These are phyloP conservation scores for Anniella stebbinsi DNA, from an alignment of 2,797 vertebrate species.

Conservation along the genomic window DNA sequence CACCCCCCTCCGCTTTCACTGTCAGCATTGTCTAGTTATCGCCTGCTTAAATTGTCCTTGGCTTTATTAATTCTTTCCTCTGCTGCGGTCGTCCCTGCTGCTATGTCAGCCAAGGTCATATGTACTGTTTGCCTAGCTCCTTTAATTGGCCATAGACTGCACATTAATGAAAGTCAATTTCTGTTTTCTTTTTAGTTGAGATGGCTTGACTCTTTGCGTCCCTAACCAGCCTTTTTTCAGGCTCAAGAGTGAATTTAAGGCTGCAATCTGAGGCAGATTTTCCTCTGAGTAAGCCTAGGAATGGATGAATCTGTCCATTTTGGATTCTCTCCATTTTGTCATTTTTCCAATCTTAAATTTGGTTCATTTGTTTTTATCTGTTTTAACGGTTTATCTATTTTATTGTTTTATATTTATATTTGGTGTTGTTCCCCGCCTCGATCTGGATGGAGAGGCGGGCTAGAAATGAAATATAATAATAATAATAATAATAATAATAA, in stretches of 20 bases:
- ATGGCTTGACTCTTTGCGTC: constrained; percentile 1
- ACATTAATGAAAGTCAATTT: constrained; percentile 10
- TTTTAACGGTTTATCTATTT: too few species aligned
- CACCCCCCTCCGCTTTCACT: constrained; percentile 18
- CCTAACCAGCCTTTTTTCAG: constrained; percentile 16
- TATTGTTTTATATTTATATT: too few species aligned
- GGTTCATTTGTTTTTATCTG: too few species aligned
- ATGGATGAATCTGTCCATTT: neutral
- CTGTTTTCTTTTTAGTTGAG: constrained; percentile 33
- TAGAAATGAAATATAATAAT: too few species aligned
- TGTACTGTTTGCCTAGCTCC: constrained; percentile 24
- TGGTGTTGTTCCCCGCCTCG: too few species aligned
- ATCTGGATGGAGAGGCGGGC: too few species aligned
- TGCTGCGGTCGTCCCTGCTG: constrained; percentile 18
- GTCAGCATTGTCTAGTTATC: constrained; percentile 60
- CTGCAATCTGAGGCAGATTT: neutral
- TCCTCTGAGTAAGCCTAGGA: neutral
- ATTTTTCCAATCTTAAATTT: too few species aligned
- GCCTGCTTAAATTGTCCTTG: constrained; percentile 62
- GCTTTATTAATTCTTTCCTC: constrained; percentile 63
- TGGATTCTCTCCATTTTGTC: neutral
- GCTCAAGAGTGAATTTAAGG: neutral
- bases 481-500: too few species aligned
- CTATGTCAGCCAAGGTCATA: constrained; percentile 44
- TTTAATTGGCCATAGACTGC: constrained; percentile 55